Conservation (phyloP, 2,113 vertebrate species). For the Semnornis frantzii region DNA sequence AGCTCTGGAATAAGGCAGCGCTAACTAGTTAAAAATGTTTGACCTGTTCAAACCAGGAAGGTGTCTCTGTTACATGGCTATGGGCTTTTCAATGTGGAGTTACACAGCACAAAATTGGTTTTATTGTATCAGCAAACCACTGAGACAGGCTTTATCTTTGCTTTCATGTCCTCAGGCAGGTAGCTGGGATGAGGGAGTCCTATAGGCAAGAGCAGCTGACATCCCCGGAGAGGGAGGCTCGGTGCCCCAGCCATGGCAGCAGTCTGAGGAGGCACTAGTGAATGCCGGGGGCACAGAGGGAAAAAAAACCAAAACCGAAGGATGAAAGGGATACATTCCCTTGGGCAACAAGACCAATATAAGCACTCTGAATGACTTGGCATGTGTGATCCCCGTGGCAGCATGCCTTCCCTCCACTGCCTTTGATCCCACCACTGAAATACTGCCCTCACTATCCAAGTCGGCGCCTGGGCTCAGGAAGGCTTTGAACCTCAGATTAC, state of each 20-base stretch:
- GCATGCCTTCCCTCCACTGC: background rate
- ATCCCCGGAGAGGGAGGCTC: background rate
- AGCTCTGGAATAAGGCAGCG: background rate
- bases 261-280: background rate
- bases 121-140: accelerated
- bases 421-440: background rate
- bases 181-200: background rate
- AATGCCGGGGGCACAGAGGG: background rate
- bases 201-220: background rate
- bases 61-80: background rate
- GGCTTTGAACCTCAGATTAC: background rate
- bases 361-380: background rate
- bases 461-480: background rate
- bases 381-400: background rate
- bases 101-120: background rate
- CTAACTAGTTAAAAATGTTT: background rate
- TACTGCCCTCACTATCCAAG: background rate
- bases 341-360: background rate
- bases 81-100: background rate
- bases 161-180: background rate
- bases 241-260: background rate
- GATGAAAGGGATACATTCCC: background rate
- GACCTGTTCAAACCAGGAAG: background rate
- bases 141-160: background rate
- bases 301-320: background rate